Percentiles rank a stretch among this genome's conserved stretches.
These are phyloP conservation scores for Turdus rufiventris DNA, from an alignment of 2,113 vertebrate species.

Conservation along the genomic window DNA sequence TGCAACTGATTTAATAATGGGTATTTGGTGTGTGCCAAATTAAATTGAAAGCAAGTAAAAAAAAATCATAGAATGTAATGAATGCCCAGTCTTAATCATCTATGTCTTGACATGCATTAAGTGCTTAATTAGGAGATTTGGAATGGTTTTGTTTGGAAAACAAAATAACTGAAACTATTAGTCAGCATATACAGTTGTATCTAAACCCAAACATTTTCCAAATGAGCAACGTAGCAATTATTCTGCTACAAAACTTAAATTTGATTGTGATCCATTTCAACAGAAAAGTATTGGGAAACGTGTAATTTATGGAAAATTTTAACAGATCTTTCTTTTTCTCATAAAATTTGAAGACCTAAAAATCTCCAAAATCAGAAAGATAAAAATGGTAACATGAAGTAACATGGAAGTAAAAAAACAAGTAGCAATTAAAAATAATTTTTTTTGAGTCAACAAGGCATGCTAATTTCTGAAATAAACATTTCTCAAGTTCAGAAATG, in stretches of 20 bases:
- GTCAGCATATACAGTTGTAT: not conserved
- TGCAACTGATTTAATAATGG: not conserved
- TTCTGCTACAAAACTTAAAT: not conserved
- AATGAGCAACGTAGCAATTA: not conserved
- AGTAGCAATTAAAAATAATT: not conserved
- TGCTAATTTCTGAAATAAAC: not conserved
- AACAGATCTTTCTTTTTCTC: not conserved
- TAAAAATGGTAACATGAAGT: not conserved
- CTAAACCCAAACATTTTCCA: not conserved
- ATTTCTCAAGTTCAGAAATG: not conserved
- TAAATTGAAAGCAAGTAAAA: not conserved
- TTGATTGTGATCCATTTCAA: not conserved
- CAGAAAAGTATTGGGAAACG: not conserved
- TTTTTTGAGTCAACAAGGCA: not conserved
- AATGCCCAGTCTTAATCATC: not conserved
- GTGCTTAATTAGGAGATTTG: not conserved
- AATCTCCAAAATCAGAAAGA: not conserved
- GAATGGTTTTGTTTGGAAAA: not conserved
- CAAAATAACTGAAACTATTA: not conserved
- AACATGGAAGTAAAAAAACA: not conserved
- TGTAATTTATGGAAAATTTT: not conserved
- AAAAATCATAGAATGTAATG: not conserved
- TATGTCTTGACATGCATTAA: not conserved
- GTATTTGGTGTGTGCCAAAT: not conserved
- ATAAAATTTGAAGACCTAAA: not conserved